Base-by-base conservation (phyloP, 1,140 invertebrate species). In the Dolichoris vasculosae region DNA sequence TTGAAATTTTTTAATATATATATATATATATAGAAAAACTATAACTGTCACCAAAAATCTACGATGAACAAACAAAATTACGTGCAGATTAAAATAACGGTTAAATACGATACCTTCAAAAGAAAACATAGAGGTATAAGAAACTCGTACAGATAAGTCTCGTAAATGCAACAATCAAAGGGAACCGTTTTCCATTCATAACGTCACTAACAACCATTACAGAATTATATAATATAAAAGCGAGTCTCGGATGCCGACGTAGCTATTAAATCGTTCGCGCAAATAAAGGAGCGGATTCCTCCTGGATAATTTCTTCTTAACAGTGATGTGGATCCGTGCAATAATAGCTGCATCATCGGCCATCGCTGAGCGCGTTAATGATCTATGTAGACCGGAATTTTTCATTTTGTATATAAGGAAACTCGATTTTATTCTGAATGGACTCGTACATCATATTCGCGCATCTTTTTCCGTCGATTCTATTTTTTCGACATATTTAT, bases 341-440 rank as follows among this genome's bases (percentile, higher is more conserved):
- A 2, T 48, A 46, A 35, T 26, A n/a, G n/a, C 69, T 40, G 40
- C 63, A 26, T 59, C 55, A 59, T 59, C 55, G 23, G 2, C 23
- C 55, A 26, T 46, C 43, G 6, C 6, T 13, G 13, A 67, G 46
- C 48, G 80, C 71, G 80, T 82, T 82, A 82, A 82, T 82, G 80
- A 73, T 73, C 63, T 15, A 7, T 26, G 35, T n/a, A 7, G 32
- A 73, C 64, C 84, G 87, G 86, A 87, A 88, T 89, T 87, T 87
- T 82, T 81, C 86, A 87, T 85, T 86, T 87, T 80, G 87, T 59
- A 38, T 86, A 86, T 82, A 77, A 77, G 76, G 83, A 79, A 75
- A 75, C 59, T 38, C 46, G 84, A 71, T 76, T 85, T 79, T 46
- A 13, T 35, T 23, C 71, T 38, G 7, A 38, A 26, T 38, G 35